Evolutionary conservation across 2,797 vertebrate genomes (phyloP).

Genomic region (Lutjanus campechanus): DNA sequence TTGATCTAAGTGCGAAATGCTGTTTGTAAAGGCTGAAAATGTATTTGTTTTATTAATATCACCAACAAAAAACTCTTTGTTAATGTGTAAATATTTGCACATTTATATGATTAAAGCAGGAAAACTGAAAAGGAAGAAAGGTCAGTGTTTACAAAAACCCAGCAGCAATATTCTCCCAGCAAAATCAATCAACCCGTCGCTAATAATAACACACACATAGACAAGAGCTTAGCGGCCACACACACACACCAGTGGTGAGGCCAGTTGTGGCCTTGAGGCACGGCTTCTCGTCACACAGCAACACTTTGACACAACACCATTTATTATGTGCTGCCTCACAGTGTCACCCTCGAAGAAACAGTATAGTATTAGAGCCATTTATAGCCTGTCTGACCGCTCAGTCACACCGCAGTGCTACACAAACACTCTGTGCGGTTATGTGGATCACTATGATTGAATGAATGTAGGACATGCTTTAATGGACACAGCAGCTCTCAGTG

Average conservation of each 20-base stretch:
- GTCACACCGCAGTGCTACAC: slow-evolving; percentile 55
- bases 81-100: neutral
- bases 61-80: neutral
- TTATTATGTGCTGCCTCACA: slow-evolving; percentile 49
- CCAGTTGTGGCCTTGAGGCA: slow-evolving; percentile 53
- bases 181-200: slow-evolving; percentile 15
- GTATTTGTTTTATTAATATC: neutral
- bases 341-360: slow-evolving; percentile 33
- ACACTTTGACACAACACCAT: slow-evolving; percentile 38
- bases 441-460: slow-evolving; percentile 32
- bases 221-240: slow-evolving; percentile 6
- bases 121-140: neutral
- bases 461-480: slow-evolving; percentile 57
- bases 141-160: neutral
- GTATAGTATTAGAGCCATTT: slow-evolving; percentile 45
- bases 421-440: slow-evolving; percentile 41
- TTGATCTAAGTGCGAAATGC: neutral
- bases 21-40: neutral
- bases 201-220: slow-evolving; percentile 28
- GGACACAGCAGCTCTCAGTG: slow-evolving; percentile 36
- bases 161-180: neutral
- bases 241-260: slow-evolving; percentile 14
- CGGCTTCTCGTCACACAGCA: slow-evolving; percentile 35
- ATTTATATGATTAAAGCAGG: slow-evolving; percentile 8
- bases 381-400: slow-evolving; percentile 52